Evolutionary conservation across 2,113 vertebrate species (phyloP), one percentile per base, ranked within the genome.

Genomic region (Neodon shergylaensis): DNA sequence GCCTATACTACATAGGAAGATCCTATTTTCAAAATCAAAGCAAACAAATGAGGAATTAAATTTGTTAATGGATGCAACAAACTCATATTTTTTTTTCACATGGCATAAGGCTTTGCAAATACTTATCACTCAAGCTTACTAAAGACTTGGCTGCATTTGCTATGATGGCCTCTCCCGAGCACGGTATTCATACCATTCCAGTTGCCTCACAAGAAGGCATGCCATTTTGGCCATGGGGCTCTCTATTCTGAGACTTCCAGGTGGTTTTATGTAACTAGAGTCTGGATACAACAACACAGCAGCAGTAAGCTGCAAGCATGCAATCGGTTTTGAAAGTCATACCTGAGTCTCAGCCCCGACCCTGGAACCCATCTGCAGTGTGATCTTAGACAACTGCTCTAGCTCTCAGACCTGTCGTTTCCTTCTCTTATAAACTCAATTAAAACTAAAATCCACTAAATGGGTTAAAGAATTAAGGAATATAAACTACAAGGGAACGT

Each of bases 391-490:
- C 14, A 90, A 5, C 49, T 92, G 6, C 14, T 88, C 88, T 39
- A 86, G 12, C 33, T 85, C 77, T 63, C 52, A 73, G 26, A 93
- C 31, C 14, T 89, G 54, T 81, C 33, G 6, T 81, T 90, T 58
- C 36, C 66, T 74, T 33, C 9, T 85, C n/a, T 90, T 61, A 49
- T 88, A 84, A 90, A 94, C 63, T 1, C 8, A 13, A 76, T 52
- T 66, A 52, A 84, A 47, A 96, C 89, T 92, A 26, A 94, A 94
- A 84, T 47, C 87, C 68, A 28, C 44, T 26, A 91, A 85, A 66
- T 73, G 10, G n/a, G 2, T 21, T 85, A 31, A 58, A 58, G 7
- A 28, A 90, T 49, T 58, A 87, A 84, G 19, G 49, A 47, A 87
- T 2, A 42, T 22, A 76, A 61, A 36, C 26, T 1, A 5, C 7